Evolutionary conservation across 2,113 vertebrate species (phyloP), one percentile per base, ranked within the genome.

Genomic region (Phainopepla nitens): DNA sequence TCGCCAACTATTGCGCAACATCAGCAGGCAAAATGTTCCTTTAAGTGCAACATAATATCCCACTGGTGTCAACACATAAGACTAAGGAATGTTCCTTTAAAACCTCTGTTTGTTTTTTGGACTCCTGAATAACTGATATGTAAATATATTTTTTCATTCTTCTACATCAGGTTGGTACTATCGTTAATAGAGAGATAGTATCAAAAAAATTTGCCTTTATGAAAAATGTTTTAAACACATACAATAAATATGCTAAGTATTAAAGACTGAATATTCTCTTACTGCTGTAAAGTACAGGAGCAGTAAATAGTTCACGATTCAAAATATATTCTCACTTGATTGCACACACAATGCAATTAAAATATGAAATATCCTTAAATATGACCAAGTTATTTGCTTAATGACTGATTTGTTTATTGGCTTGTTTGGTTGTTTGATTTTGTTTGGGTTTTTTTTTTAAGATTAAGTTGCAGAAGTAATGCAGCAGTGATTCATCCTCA

Each of bases 1-100:
- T 3, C 3, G 90, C 86, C 90, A 93, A 78, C 72, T 78, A 77
- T 90, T 95, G 93, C 91, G 93, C 80, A 96, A 94, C 69, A 66
- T 29, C 10, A 5, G 64, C 51, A 77, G 64, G 60, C 68, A 91
- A 81, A 90, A 83, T 78, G 64, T 78, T 92, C 76, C 64, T 83
- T 70, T 41, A 77, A 81, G 47, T 51, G 60, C 42, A 90, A 91
- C 65, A 92, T 13, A 36, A 12, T 89, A 78, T 93, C 80, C 72
- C 76, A 73, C 68, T 66, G 93, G 56, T 84, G 47, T 81, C 72
- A 58, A 65, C 66, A 86, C 2, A 3, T 15, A 62, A 70, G 17
- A 73, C 19, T 45, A 51, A 75, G 47, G 29, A 92, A 83, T 42
- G 39, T 61, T 89, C 45, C 64, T 24, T 66, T 50, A 58, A 92